Evolutionary conservation across 1,140 invertebrate species (phyloP).

Genomic region (Sinonovacula constricta): DNA sequence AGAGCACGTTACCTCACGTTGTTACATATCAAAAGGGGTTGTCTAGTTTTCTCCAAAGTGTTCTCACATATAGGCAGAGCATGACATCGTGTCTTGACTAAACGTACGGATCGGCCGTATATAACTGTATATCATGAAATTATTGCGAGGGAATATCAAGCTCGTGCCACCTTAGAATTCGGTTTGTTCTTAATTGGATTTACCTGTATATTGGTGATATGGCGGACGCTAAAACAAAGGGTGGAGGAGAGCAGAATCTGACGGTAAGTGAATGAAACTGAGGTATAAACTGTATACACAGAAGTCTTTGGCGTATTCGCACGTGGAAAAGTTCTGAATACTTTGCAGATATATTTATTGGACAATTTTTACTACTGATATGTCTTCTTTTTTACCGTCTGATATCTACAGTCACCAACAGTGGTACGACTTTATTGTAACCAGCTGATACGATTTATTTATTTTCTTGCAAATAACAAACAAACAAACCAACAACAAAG

Average conservation of each 20-base stretch:
- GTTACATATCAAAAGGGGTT: not conserved
- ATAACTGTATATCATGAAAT: not conserved
- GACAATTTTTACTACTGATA: too few relatives aligned
- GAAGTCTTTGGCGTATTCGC: too few relatives aligned
- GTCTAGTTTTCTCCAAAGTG: not conserved
- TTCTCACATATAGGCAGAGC: not conserved
- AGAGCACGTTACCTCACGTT: not conserved
- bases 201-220: slow-evolving; percentile 13
- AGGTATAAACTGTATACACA: too few relatives aligned
- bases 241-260: slow-evolving; percentile 69
- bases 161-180: too few relatives aligned
- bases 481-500: too few relatives aligned
- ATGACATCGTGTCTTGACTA: not conserved
- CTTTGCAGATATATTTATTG: too few relatives aligned
- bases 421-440: too few relatives aligned
- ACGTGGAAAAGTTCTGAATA: too few relatives aligned
- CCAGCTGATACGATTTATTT: too few relatives aligned
- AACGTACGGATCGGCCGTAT: not conserved
- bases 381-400: too few relatives aligned
- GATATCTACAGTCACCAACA: too few relatives aligned
- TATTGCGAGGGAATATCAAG: not conserved
- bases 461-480: too few relatives aligned
- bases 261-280: slow-evolving; percentile 63
- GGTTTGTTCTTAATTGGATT: not conserved
- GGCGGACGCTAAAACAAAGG: slow-evolving; percentile 61